A percentile compares a stretch with the other conserved stretches of the same genome.
Conservation (phyloP, 64 coral and sea anemone genomes). For the Dendrophyllia cribrosa region DNA sequence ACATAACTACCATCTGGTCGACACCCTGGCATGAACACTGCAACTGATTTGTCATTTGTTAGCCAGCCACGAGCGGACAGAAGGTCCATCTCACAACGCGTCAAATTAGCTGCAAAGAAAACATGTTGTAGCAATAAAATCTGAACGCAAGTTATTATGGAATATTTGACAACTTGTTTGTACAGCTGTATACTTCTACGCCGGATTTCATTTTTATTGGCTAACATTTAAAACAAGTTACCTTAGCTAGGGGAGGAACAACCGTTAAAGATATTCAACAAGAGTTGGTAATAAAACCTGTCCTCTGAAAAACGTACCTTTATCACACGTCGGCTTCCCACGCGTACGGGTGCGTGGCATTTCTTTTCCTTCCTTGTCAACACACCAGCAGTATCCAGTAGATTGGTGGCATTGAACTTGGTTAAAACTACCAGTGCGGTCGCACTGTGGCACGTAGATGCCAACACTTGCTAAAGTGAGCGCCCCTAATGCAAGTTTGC, state of each 20-base stretch:
- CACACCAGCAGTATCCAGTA: constrained; percentile 71
- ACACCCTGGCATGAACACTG: constrained; percentile 26
- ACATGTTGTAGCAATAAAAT: no score
- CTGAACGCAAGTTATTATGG: no score
- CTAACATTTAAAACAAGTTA: no score
- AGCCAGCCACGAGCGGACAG: constrained; percentile 32
- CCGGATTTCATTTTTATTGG: no score
- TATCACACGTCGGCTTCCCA: constrained; percentile 20
- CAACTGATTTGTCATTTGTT: not conserved
- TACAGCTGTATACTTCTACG: no score
- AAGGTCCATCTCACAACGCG: constrained; percentile 19
- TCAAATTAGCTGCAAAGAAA: constrained; percentile 1
- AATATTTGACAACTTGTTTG: no score
- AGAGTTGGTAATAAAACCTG: no score
- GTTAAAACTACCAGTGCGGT: constrained; percentile 33
- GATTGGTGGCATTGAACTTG: constrained; percentile 51
- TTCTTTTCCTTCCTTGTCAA: constrained; percentile 42
- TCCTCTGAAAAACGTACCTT: constrained; percentile 1
- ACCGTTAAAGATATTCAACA: no score
- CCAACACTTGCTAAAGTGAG: constrained; percentile 10
- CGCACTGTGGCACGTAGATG: constrained; percentile 59
- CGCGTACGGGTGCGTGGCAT: constrained; percentile 28
- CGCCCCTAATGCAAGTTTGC: constrained; percentile 21
- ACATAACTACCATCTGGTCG: constrained; percentile 36
- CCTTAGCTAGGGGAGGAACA: no score